These are phyloP conservation scores for Coptodon bakossiorum DNA, from an alignment of 2,113 vertebrate genomes.

Conservation along the genomic window DNA sequence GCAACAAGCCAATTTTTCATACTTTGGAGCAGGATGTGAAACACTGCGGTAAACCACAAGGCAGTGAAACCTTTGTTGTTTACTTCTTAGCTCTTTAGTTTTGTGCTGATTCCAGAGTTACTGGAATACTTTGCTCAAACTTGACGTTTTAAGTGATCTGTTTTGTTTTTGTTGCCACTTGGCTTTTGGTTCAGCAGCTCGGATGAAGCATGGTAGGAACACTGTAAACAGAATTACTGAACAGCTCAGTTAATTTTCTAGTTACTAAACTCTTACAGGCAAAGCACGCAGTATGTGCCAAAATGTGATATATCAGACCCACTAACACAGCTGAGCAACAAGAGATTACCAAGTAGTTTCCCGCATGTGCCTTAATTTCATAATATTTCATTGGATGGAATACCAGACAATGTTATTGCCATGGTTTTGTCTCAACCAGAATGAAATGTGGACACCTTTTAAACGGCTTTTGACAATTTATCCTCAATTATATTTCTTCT, in stretches of 20 bases:
- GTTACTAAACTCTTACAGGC: not conserved
- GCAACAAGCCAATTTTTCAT: not conserved
- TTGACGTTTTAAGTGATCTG: not conserved
- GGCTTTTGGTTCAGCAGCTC: not conserved
- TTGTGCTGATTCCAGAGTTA: not conserved
- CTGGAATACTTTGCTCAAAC: not conserved
- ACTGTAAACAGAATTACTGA: not conserved
- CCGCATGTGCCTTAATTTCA: not conserved
- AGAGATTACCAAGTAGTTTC: not conserved
- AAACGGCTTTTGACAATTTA: not conserved
- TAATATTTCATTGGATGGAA: not conserved
- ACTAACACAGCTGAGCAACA: not conserved
- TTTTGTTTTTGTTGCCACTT: not conserved
- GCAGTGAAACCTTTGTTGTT: not conserved
- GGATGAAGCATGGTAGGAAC: not conserved
- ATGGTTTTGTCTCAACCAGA: not conserved
- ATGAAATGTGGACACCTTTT: not conserved
- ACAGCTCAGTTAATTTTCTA: not conserved
- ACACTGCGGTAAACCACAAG: not conserved
- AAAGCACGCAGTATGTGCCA: not conserved
- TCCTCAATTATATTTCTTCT: not conserved
- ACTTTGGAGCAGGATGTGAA: not conserved
- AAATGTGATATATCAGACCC: not conserved
- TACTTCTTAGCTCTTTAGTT: not conserved
- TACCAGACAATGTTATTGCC: not conserved